Conservation (phyloP, 30 jellyfish, hydroid and myxozoan genomes). For the Chironex yamaguchii region DNA sequence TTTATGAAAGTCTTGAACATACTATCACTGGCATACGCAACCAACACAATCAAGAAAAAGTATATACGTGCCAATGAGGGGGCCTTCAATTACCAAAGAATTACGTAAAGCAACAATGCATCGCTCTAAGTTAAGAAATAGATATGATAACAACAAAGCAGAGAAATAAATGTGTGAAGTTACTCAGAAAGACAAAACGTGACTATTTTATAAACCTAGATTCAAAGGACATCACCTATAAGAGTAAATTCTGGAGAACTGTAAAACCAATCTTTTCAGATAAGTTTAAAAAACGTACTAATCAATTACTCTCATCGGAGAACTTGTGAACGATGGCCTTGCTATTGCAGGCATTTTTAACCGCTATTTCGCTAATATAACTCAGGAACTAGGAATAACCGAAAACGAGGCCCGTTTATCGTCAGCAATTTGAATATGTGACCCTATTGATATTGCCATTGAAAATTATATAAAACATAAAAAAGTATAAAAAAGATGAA, state of each 20-base stretch:
- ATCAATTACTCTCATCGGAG: conserved; percentile 2
- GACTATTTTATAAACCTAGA: not conserved
- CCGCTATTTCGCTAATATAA: conserved; percentile 25
- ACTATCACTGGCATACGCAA: not conserved
- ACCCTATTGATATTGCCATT: conserved; percentile 35
- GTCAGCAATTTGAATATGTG: not conserved
- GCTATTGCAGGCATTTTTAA: conserved; percentile 55
- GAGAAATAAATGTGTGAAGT: conserved; percentile 19
- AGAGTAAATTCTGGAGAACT: conserved; percentile 39
- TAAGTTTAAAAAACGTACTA: not conserved
- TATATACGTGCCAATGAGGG: conserved; percentile 23
- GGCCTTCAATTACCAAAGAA: conserved; percentile 59
- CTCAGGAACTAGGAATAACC: conserved; percentile 37
- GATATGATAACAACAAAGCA: conserved; percentile 13
- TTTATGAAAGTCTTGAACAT: not conserved
- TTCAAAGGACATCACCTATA: conserved; percentile 8
- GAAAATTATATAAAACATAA: conserved; percentile 3
- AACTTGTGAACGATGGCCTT: not conserved
- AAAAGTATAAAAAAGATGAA: conserved; percentile 9
- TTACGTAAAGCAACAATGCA: conserved; percentile 56
- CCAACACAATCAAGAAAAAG: conserved; percentile 15
- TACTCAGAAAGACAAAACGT: conserved; percentile 27
- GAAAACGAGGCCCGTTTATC: not conserved
- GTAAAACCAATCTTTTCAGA: conserved; percentile 44
- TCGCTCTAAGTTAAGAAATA: conserved; percentile 36